These are phyloP conservation scores for Oxyura jamaicensis DNA, from an alignment of 2,113 vertebrate species.

Conservation along the genomic window DNA sequence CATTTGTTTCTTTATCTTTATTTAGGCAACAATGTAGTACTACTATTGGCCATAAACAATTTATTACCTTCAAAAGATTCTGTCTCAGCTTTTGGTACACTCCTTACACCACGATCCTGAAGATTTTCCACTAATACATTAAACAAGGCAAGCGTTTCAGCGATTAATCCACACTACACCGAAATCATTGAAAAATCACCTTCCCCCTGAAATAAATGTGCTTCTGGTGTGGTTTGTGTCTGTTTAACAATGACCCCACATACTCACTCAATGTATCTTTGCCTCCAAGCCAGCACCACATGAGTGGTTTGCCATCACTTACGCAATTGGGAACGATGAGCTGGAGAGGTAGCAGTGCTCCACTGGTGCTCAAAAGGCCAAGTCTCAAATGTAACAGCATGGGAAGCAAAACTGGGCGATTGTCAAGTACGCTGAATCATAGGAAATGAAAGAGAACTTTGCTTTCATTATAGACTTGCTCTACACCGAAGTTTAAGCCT, in stretches of 20 bases:
- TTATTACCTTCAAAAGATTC: background rate
- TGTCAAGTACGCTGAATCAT: background rate
- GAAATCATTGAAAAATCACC: background rate
- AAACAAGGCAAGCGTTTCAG: background rate
- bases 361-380: fast-evolving
- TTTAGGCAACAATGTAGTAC: background rate
- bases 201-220: background rate
- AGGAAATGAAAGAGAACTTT: conserved; percentile 18
- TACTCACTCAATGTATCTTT: background rate
- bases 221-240: background rate
- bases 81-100: background rate
- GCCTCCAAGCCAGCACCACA: background rate
- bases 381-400: background rate
- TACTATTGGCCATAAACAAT: background rate
- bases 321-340: fast-evolving
- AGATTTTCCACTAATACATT: background rate
- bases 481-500: conserved; percentile 26
- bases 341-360: background rate
- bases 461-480: conserved; percentile 30
- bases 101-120: background rate
- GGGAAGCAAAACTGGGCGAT: fast-evolving
- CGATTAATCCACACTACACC: background rate
- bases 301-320: background rate
- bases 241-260: background rate
- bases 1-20: background rate